A percentile compares a stretch with the other conserved stretches of the same genome.
Conservation (phyloP, 2,888 invertebrate genomes). For the Ischnura elegans region DNA sequence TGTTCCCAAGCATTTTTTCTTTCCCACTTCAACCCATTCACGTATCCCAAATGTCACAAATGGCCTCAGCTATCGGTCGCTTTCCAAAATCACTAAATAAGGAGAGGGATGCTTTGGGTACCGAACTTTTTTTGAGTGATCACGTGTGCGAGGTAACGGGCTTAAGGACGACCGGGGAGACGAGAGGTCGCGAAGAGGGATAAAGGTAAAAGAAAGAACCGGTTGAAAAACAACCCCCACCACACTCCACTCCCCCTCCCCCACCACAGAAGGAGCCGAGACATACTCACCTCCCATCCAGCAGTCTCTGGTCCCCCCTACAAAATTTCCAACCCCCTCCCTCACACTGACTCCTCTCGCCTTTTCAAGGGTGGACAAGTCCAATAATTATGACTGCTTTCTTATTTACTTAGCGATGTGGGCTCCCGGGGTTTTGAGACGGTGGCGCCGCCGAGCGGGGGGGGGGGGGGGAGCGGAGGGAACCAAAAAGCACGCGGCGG, state of each 20-base stretch:
- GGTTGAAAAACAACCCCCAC: neutral
- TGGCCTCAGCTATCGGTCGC: too few relatives aligned
- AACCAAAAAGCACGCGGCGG: constrained; percentile 32
- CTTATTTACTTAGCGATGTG: constrained; percentile 49
- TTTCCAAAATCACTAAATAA: too few relatives aligned
- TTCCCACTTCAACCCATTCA: too few relatives aligned
- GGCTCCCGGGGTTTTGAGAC: constrained; percentile 12
- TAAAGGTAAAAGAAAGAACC: constrained; percentile 28
- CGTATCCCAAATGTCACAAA: too few relatives aligned
- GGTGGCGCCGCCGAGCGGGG: constrained; percentile 18
- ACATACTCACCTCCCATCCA: neutral
- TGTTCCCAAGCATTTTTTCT: too few relatives aligned
- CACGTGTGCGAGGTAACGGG: neutral
- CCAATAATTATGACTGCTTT: constrained; percentile 63
- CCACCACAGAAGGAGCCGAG: neutral
- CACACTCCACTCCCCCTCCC: too few relatives aligned
- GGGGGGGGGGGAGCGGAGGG: neutral
- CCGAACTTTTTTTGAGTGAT: constrained; percentile 4
- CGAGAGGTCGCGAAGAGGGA: neutral
- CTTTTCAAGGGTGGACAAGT: constrained; percentile 29
- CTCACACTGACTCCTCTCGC: neutral
- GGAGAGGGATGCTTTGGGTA: neutral
- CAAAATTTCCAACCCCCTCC: neutral
- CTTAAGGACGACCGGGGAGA: neutral
- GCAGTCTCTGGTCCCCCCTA: neutral